Evolutionary conservation across 2,797 vertebrate species (phyloP), one percentile per base, ranked within the genome.

Genomic region (Jordanella pulchra): DNA sequence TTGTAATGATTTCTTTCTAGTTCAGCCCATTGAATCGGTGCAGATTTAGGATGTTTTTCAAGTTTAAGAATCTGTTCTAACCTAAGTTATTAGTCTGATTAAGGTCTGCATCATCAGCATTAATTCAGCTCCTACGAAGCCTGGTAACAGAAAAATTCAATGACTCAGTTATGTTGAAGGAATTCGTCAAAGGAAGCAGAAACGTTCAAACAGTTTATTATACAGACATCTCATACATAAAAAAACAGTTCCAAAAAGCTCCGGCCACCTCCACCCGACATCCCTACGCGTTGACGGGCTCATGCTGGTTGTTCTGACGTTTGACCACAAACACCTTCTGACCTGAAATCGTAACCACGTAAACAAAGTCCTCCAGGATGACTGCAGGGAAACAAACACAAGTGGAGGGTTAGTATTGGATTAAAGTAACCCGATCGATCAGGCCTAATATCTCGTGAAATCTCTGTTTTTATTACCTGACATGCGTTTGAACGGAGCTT

Each of bases 271-370:
- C 28, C 58, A 3, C 25, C 4, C 18, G 58, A 23, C 32, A 4
- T 39, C n/a, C 1, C 61, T 56, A 73, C 25, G 95, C 93, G 0
- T 72, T 91, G 80, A 97, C 84, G 3, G 96, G 95, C 25, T 97
- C 96, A 28, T 93, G 95, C 65, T 94, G 93, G 77, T 93, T 95
- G 89, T 97, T 96, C 77, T 97, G 97, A 39, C 97, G 93, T 91
- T 98, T 98, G 66, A 98, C 96, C 83, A 97, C 96, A 58, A 97
- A 97, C 2, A 97, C 95, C 60, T 97, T 97, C 93, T 97, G 96
- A 61, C 95, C 96, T 0, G 97, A 97, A 73, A 96, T 90, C 0
- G 97, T 97, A 73, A 96, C 95, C 1, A 94, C 91, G 82, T 95
- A 95, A 0, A 95, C 94, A 42, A 96, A 96, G 69, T 98, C 97